Conservation (phyloP, 2,113 vertebrate species). For the Meriones unguiculatus region DNA sequence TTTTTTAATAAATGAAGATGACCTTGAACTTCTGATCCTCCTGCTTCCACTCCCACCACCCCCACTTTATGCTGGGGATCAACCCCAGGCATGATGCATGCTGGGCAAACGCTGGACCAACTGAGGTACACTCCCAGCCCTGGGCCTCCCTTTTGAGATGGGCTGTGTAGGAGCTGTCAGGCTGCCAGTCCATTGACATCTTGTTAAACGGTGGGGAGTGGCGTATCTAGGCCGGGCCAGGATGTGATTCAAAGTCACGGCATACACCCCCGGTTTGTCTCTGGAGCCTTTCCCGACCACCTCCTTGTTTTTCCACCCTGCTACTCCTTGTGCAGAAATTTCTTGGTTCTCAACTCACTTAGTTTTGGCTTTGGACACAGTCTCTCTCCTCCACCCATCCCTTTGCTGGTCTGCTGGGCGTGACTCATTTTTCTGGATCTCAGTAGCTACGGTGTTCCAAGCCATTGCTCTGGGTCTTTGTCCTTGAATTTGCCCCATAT, state of each 20-base stretch:
- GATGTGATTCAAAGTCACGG: background rate
- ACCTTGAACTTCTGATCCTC: background rate
- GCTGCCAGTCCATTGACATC: background rate
- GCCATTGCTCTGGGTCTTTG: constrained; percentile 1
- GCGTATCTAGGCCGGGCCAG: background rate
- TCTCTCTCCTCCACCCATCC: background rate
- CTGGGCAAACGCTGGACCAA: background rate
- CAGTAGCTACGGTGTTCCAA: background rate
- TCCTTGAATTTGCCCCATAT: background rate
- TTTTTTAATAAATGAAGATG: background rate
- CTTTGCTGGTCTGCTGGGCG: background rate
- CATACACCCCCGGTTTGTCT: background rate
- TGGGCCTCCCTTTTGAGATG: background rate
- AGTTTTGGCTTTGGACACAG: constrained; percentile 19
- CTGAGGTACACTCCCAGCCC: background rate
- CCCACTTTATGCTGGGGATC: background rate
- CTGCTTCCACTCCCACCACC: background rate
- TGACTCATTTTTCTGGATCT: constrained; percentile 52
- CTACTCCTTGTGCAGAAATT: constrained; percentile 15
- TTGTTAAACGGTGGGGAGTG: background rate
- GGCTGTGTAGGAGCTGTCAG: background rate
- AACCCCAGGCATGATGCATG: background rate
- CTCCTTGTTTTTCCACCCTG: constrained; percentile 41
- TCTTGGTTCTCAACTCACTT: constrained; percentile 47
- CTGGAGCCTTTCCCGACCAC: constrained; percentile 35